phyloP scores from a whole-genome alignment of 2,113 vertebrate genomes.

The Scortum barcoo region DNA sequence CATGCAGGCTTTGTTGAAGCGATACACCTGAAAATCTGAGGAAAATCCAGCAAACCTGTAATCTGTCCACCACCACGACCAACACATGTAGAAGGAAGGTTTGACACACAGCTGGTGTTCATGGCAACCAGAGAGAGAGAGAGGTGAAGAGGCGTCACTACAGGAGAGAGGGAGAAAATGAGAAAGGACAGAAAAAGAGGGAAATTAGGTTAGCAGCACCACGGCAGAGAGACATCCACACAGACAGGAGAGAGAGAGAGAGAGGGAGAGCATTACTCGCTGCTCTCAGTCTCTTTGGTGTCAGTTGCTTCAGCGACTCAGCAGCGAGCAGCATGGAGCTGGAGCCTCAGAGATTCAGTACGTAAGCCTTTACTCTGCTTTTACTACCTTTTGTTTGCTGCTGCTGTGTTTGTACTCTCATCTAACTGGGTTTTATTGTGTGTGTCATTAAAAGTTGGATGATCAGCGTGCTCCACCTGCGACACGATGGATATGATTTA shows the following conservation, averaged over 20 bases:
- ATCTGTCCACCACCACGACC: neutral
- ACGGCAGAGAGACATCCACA: slow-evolving; percentile 36
- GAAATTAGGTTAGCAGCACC: slow-evolving; percentile 54
- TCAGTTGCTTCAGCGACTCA: slow-evolving; percentile 72
- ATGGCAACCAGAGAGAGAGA: slow-evolving; percentile 53
- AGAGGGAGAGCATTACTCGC: slow-evolving; percentile 14
- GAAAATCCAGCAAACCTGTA: neutral
- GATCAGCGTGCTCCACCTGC: slow-evolving; percentile 1
- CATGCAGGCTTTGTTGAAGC: neutral
- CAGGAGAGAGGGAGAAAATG: slow-evolving; percentile 10
- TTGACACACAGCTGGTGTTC: slow-evolving; percentile 39
- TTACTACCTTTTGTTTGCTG: slow-evolving; percentile 12
- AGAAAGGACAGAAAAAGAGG: slow-evolving; percentile 11
- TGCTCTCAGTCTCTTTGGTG: slow-evolving; percentile 58
- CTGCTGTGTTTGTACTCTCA: neutral
- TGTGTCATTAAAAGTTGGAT: slow-evolving; percentile 39
- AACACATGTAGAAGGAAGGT: neutral
- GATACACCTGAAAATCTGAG: neutral
- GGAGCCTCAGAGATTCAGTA: slow-evolving; percentile 81
- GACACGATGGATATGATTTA: neutral
- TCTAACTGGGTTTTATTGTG: neutral
- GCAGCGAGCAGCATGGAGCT: slow-evolving; percentile 69
- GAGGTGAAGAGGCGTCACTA: slow-evolving; percentile 31
- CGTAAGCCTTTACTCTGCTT: slow-evolving; percentile 53
- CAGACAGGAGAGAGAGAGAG: slow-evolving; percentile 43